Base-by-base conservation (phyloP, 2,888 invertebrate genomes). In the Epicampocera succincta region DNA sequence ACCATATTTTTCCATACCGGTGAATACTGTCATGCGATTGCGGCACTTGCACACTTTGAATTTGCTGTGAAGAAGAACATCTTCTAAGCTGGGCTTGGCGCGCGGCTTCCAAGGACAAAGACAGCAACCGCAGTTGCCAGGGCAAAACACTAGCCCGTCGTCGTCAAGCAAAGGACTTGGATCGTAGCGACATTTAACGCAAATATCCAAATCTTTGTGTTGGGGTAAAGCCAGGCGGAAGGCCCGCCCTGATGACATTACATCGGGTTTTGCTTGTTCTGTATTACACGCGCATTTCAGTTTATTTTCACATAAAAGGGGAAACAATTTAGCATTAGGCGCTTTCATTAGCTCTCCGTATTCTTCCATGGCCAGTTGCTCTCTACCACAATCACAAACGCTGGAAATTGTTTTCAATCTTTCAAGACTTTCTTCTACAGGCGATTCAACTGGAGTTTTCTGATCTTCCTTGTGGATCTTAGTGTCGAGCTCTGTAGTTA, bases 41-140 rank as follows among this genome's bases (percentile, higher is more conserved):
- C 89, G 89, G 0, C 87, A 85, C 15, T 86, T 80, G 84, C 89
- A 89, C 12, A 89, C 86, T 72, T 87, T 87, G 0, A 90, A 80
- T 72, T 87, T 86, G 9, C 78, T 65, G n/a, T 86, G 89, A n/a
- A 68, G 84, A 1, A 84, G n/a, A 74, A n/a, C 54, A 2, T 84
- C 80, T 0, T 78, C 84, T 60, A 86, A 84, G 0, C 79, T 82
- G 1, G 81, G 65, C 2, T 83, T 83, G 2, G 80, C 74, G 1
- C 85, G 87, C 1, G 66, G 78, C 19, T 84, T 85, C 90, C 90
- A 90, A 0, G 89, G 85, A 46, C 90, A 90, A 44, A 86, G 81
- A 40, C 88, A 90, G 61, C 90, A 90, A 2, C 88, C 89, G 25
- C 90, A 90, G n/a, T 87, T 86, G 19, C 85, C 86, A 0, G 90